A percentile compares a stretch with the other conserved stretches of the same genome.
phyloP scores from a whole-genome alignment of 2,797 vertebrate genomes.

The Lutjanus argentimaculatus region DNA sequence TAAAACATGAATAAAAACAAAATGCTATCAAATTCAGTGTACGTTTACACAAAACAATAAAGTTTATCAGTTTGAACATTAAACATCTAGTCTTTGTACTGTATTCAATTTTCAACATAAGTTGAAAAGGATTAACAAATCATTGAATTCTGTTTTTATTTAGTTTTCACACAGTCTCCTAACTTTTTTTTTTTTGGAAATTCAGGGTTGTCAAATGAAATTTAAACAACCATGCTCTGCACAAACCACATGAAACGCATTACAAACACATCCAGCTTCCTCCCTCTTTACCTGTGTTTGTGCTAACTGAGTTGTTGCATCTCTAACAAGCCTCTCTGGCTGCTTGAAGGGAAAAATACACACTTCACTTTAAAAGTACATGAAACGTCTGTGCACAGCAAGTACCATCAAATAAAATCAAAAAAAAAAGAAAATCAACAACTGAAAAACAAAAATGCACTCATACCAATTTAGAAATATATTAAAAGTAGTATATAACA shows the following conservation, averaged over 20 bases:
- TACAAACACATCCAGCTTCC: not conserved
- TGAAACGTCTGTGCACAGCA: not conserved
- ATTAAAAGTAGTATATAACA: not conserved
- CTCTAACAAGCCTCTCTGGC: slow-evolving; percentile 62
- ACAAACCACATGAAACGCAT: slow-evolving; percentile 24
- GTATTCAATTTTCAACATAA: too few species aligned
- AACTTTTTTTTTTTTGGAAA: not conserved
- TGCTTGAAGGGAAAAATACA: slow-evolving; percentile 41
- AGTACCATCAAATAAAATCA: too few species aligned
- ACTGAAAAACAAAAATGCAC: not conserved
- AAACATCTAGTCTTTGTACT: too few species aligned
- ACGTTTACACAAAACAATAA: too few species aligned
- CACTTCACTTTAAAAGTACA: slow-evolving; percentile 23
- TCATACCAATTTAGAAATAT: not conserved
- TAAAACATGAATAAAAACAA: too few species aligned
- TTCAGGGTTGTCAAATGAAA: not conserved
- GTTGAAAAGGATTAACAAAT: too few species aligned
- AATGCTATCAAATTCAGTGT: too few species aligned
- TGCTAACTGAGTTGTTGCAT: slow-evolving; percentile 63
- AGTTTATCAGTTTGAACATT: too few species aligned
- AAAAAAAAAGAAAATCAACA: not conserved
- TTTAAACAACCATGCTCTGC: slow-evolving; percentile 20
- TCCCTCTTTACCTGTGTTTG: slow-evolving; percentile 70
- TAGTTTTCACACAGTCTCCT: too few species aligned
- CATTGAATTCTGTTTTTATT: too few species aligned